Base-by-base conservation (phyloP, 2,888 invertebrate genomes). In the Ganaspis brasiliensis region DNA sequence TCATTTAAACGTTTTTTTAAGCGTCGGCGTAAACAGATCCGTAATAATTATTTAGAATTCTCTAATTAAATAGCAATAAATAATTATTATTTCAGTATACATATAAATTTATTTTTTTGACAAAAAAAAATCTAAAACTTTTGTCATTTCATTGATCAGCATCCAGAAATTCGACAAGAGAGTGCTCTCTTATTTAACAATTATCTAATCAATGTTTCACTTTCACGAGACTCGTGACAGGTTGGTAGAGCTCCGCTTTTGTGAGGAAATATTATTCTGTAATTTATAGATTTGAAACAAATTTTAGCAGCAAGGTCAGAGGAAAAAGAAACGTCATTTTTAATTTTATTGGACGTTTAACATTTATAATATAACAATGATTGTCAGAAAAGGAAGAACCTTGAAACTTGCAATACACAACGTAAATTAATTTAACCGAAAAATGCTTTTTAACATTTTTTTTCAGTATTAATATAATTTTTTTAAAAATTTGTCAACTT, bases 151-250 rank as follows among this genome's bases (percentile, higher is more conserved):
- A 31, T 31, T 21, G 14, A 40, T 3, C 21, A 63, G 63, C 63
- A 63, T 24, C 40, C 24, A 21, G 35, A 16, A 16, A 14, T 40
- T 5, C 9, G 35, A 40, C 14, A 63, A 40, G 19, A 19, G 37
- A 21, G 37, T 4, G 19, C 63, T 63, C 35, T 63, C 63, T 63
- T 63, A 63, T 63, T 63, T 40, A 63, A 40, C 40, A 21, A 63
- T 63, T 63, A 63, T 63, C n/a, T 14, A 63, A 63, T 40, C 21
- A 40, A 37, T 63, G 40, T 40, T 63, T 63, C 40, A 40, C 63
- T 63, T 63, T 63, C 63, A 21, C 63, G 21, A 63, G 40, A 40
- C 40, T 63, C 40, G 40, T 63, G 63, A 21, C 63, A 63, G 40
- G 6, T 35, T 35, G 1, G 3, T 14, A 63, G 37, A 63, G 40